phyloP scores from a whole-genome alignment of 2,888 invertebrate genomes.

The Melanostoma mellinum region DNA sequence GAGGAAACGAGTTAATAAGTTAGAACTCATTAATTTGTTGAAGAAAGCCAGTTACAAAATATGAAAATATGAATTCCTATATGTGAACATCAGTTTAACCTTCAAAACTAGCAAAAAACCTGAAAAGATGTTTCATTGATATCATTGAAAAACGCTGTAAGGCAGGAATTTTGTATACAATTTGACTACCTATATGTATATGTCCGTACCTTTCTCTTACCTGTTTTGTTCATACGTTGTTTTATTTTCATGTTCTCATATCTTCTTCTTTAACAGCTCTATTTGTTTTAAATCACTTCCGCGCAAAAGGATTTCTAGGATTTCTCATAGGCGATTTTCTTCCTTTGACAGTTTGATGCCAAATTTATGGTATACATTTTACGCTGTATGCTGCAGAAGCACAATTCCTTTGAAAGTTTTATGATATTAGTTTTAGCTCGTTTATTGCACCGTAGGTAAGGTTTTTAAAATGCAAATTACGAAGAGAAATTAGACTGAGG shows the following conservation, averaged over 20 bases:
- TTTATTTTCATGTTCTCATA: neutral
- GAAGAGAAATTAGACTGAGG: neutral
- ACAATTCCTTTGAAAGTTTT: constrained; percentile 44
- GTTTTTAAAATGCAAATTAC: neutral
- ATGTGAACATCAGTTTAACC: no score
- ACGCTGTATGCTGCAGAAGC: constrained; percentile 22
- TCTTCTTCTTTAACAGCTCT: neutral
- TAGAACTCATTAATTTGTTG: no score
- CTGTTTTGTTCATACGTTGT: neutral
- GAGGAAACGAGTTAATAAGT: no score
- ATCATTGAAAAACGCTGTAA: no score
- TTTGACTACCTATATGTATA: no score
- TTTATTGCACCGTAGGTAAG: constrained; percentile 50
- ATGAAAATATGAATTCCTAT: no score
- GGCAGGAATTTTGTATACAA: no score
- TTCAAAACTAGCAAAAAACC: no score
- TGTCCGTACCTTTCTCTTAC: no score
- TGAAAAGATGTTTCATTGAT: no score
- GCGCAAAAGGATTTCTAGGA: constrained; percentile 12
- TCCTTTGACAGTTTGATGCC: neutral
- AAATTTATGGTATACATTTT: no score
- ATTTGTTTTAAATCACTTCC: constrained; percentile 8
- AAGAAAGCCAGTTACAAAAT: no score
- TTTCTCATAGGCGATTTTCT: neutral
- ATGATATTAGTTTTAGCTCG: constrained; percentile 56